Evolutionary conservation across 2,888 invertebrate genomes (phyloP), one percentile per base, ranked within the genome.

Genomic region (Conchocele bisecta): DNA sequence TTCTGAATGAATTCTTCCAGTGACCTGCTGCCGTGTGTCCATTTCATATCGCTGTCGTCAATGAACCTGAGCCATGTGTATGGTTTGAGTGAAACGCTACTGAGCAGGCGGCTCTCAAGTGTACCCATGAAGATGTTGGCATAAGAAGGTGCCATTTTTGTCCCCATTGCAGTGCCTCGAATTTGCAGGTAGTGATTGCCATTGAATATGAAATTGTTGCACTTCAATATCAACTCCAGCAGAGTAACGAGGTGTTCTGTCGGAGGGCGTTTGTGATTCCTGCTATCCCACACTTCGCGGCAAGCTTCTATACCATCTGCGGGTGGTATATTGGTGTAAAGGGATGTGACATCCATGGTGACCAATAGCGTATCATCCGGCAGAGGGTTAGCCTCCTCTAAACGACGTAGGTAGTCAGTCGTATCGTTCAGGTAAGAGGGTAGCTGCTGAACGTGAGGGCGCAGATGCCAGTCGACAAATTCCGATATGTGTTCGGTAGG

Each of bases 91-190:
- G 57, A 50, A 9, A 39, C 31, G 1, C 39, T 37, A 6, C 20
- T 9, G 20, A 76, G 51, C 6, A 61, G 24, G n/a, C 51, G 17
- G 35, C 48, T 15, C 56, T 77, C 74, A 17, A 69, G 33, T n/a
- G 61, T 11, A 11, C 68, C 65, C 71, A 71, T 68, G 31, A 75
- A 77, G 11, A 77, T 48, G 31, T 58, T 61, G 17, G 67, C 67
- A 53, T 69, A 72, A 0, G 59, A 46, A 9, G 66, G 73, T 5
- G 76, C 72, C 53, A 72, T 59, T 54, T 44, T 57, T 20, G 58
- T 75, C 3, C 74, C 79, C 79, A 74, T 74, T 28, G 68, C 65
- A 4, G 74, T 31, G n/a, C n/a, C n/a, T n/a, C n/a, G n/a, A n/a
- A n/a, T n/a, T n/a, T 6, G 74, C 26, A 66, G 57, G 44, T 63